Conservation (phyloP, 1,140 invertebrate species). For the Zelostemma sp. region DNA sequence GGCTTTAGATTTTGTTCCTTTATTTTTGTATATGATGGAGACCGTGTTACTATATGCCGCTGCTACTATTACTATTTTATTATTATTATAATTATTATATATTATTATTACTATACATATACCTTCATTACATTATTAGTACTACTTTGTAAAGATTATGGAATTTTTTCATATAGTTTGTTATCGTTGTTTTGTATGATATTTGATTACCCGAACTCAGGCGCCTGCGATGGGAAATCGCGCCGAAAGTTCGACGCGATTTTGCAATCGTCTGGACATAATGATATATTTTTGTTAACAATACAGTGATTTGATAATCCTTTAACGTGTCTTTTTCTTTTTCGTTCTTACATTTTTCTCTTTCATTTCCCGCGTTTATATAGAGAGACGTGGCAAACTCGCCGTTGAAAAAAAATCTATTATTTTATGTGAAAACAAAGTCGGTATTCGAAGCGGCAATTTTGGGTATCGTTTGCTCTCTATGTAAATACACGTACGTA, state of each 20-base stretch:
- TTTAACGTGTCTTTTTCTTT: conserved; percentile 43
- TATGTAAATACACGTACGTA: conserved; percentile 11
- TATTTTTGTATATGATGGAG: conserved; percentile 61
- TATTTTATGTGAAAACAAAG: too few species aligned
- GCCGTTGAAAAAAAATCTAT: not conserved
- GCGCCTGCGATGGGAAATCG: conserved; percentile 22
- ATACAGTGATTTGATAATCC: conserved; percentile 64
- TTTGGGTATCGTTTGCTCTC: conserved; percentile 13
- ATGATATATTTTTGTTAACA: conserved; percentile 67
- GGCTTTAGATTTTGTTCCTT: conserved; percentile 68
- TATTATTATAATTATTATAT: conserved; percentile 38
- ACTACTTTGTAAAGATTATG: conserved; percentile 49
- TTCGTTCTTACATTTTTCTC: conserved; percentile 24
- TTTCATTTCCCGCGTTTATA: conserved; percentile 19
- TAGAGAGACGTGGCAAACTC: not conserved
- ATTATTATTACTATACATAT: conserved; percentile 32
- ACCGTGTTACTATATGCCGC: conserved; percentile 45
- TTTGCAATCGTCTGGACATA: conserved; percentile 32
- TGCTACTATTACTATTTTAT: conserved; percentile 30
- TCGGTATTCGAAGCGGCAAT: too few species aligned
- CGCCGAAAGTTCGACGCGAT: conserved; percentile 1
- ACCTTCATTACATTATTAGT: conserved; percentile 37
- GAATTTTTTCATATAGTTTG: conserved; percentile 65
- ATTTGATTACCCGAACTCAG: conserved; percentile 54
- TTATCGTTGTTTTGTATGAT: conserved; percentile 67